Evolutionary conservation across 2,888 invertebrate species (phyloP), one percentile per base, ranked within the genome.

Genomic region (Nezara viridula): DNA sequence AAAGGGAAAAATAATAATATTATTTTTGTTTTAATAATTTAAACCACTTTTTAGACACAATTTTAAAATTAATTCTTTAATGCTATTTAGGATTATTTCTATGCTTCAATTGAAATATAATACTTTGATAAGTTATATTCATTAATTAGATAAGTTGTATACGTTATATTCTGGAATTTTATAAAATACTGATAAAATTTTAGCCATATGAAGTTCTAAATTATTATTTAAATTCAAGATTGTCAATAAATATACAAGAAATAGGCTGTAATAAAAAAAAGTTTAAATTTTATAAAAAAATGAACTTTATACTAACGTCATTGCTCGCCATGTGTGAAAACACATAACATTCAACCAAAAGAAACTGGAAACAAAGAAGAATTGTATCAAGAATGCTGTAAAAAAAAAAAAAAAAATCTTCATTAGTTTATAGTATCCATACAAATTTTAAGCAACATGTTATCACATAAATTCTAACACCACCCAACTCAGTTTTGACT

Each of bases 271-370:
- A 92, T 91, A 89, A 91, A 92, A 91, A 49, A 32, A 52, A 32
- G 2, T 86, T 86, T 27, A n/a, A n/a, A 37, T 86, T 52, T 52
- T 24, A 9, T 52, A 50, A 27, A 47, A n/a, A 27, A 86, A 27
- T 9, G 14, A 55, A 86, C 14, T 86, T n/a, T n/a, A 89, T 77
- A 88, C 87, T 89, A 86, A 91, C 90, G 90, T 91, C 85, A 91
- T 91, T 89, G 90, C 94, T 91, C 94, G 92, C 93, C 94, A 95
- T 89, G 94, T 95, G 92, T 95, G 95, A 92, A 95, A 94, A 92
- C 95, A 95, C 94, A 95, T 94, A 85, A 95, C 95, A 92, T 95
- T 95, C 90, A 95, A 93, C 95, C 95, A 95, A 93, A 95, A 95
- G 93, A 95, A 95, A 92, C 95, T 95, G 66, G 95, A 94, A 86